These are phyloP conservation scores for Leucoptera coffeella DNA, from an alignment of 2,888 invertebrate species.

Conservation along the genomic window DNA sequence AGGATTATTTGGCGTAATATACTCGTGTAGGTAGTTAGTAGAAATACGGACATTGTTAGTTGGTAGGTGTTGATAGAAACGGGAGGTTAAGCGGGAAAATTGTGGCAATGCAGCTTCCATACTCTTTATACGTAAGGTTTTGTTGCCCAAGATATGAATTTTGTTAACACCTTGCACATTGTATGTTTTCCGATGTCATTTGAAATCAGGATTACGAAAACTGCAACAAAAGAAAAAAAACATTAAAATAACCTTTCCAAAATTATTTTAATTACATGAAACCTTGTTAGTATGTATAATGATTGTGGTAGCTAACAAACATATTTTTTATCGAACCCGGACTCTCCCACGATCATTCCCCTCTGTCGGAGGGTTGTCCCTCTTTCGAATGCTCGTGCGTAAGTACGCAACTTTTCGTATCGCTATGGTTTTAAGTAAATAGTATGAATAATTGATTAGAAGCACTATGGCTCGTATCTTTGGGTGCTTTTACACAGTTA, in stretches of 20 bases:
- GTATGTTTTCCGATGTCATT: too few species aligned
- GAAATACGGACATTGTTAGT: slow-evolving; percentile 29
- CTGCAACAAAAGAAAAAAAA: too few species aligned
- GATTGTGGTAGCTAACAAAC: too few species aligned
- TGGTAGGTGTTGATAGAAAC: slow-evolving; percentile 39
- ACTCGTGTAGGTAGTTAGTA: slow-evolving; percentile 34
- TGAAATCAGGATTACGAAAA: too few species aligned
- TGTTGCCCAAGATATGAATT: slow-evolving; percentile 5
- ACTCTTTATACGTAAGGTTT: slow-evolving; percentile 10
- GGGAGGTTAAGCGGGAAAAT: slow-evolving; percentile 29
- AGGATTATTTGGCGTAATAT: slow-evolving; percentile 37
- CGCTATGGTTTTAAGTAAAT: slow-evolving; percentile 3
- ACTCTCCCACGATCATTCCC: slow-evolving; percentile 11
- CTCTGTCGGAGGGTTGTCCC: too few species aligned
- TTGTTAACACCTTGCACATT: slow-evolving; percentile 6
- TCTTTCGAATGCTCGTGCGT: too few species aligned
- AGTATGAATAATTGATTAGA: slow-evolving; percentile 4
- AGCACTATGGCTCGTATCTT: too few species aligned
- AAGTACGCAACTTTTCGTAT: not conserved
- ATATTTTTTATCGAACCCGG: too few species aligned
- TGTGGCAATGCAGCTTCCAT: slow-evolving; percentile 42
- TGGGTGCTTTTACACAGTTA: too few species aligned
- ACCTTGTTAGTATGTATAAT: too few species aligned
- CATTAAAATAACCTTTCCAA: too few species aligned
- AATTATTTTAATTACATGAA: too few species aligned